These are phyloP conservation scores for Stichopus horrens DNA, from an alignment of 53 echinoderm and acorn worm species.

Conservation along the genomic window DNA sequence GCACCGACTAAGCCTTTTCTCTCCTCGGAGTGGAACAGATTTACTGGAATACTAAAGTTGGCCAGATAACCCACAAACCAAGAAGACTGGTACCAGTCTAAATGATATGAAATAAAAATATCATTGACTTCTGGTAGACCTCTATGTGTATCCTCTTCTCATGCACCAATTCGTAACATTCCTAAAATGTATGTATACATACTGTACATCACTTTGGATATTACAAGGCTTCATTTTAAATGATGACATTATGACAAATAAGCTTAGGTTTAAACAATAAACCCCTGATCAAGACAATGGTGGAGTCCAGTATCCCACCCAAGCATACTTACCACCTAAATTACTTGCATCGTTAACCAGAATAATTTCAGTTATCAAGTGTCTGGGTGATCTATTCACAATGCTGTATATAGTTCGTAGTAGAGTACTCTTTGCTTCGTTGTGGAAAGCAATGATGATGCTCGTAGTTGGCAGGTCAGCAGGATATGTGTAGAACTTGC, in stretches of 20 bases:
- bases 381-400: constrained; percentile 67
- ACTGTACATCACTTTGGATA: too few relatives aligned
- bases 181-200: too few relatives aligned
- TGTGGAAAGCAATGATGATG: constrained; percentile 90
- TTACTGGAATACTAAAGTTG: constrained; percentile 59
- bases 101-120: neutral
- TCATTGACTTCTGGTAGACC: too few relatives aligned
- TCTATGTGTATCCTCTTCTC: too few relatives aligned
- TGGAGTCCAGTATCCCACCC: too few relatives aligned
- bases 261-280: too few relatives aligned
- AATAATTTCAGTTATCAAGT: constrained; percentile 72
- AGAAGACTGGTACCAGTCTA: constrained; percentile 30
- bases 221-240: too few relatives aligned
- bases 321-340: constrained; percentile 50
- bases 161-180: too few relatives aligned
- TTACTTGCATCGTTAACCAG: constrained; percentile 81
- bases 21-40: constrained; percentile 56
- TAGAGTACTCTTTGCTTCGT: constrained; percentile 82
- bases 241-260: too few relatives aligned
- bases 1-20: constrained; percentile 76
- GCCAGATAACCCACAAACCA: constrained; percentile 51
- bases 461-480: constrained; percentile 63
- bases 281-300: too few relatives aligned
- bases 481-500: constrained; percentile 60
- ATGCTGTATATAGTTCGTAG: constrained; percentile 77